These are phyloP conservation scores for Notodonta dromedarius DNA, from an alignment of 2,888 invertebrate species.

Conservation along the genomic window DNA sequence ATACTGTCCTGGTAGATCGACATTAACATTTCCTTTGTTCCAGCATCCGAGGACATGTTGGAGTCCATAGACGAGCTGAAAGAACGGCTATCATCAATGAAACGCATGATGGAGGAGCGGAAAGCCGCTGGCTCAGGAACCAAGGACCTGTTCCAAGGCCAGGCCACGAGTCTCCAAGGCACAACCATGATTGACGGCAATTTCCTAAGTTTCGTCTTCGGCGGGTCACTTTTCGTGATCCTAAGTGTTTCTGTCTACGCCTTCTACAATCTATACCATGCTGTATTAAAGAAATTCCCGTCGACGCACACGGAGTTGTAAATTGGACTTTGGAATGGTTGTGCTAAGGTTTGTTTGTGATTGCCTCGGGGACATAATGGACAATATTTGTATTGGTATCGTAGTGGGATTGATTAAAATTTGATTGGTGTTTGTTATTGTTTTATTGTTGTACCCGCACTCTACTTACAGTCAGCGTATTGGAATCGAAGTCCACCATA, in stretches of 20 bases:
- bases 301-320: conserved; percentile 92
- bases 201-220: conserved; percentile 93
- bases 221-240: conserved; percentile 90
- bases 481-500: neutral
- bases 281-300: conserved; percentile 92
- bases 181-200: conserved; percentile 91
- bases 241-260: conserved; percentile 93
- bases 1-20: neutral
- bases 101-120: conserved; percentile 90
- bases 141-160: conserved; percentile 76
- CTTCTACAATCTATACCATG: conserved; percentile 88
- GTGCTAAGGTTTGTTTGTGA: conserved; percentile 27
- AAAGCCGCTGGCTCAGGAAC: conserved; percentile 79
- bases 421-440: conserved; percentile 25
- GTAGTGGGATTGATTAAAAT: conserved; percentile 31
- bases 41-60: conserved; percentile 74
- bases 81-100: conserved; percentile 91
- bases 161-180: conserved; percentile 74
- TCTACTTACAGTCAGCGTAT: too few relatives aligned
- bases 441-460: conserved; percentile 11
- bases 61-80: conserved; percentile 93
- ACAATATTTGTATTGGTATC: conserved; percentile 31
- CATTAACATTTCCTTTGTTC: conserved; percentile 19
- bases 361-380: conserved; percentile 32
- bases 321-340: conserved; percentile 45